phyloP scores from a whole-genome alignment of 2,888 invertebrate species.

The Perizoma flavofasciatum region DNA sequence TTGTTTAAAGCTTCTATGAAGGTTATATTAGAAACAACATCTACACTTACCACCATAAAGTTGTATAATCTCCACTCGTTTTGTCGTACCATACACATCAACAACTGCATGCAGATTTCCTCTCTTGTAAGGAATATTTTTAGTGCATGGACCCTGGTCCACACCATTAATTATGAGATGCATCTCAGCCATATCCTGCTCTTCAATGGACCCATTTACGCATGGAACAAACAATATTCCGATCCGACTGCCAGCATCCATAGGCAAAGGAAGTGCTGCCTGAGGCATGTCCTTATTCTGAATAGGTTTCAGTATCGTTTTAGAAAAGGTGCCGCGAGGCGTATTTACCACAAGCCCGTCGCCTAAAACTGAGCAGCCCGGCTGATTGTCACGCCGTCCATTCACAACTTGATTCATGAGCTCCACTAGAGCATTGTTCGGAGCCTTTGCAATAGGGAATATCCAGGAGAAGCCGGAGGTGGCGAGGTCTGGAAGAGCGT shows the following conservation, averaged over 20 bases:
- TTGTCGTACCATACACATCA: conserved; percentile 98
- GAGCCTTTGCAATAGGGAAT: conserved; percentile 94
- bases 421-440: conserved; percentile 85
- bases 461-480: conserved; percentile 96
- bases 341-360: conserved; percentile 72
- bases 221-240: conserved; percentile 95
- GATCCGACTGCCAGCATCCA: conserved; percentile 95
- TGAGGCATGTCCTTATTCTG: conserved; percentile 72
- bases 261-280: conserved; percentile 92
- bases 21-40: conserved; percentile 9
- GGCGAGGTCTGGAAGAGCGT: conserved; percentile 95
- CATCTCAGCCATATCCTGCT: conserved; percentile 92
- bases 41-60: conserved; percentile 91
- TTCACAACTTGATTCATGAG: conserved; percentile 71
- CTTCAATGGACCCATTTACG: conserved; percentile 80
- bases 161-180: conserved; percentile 98
- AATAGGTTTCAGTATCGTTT: conserved; percentile 88
- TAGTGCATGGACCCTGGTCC: conserved; percentile 95
- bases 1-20: too few relatives aligned
- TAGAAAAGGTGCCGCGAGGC: conserved; percentile 74
- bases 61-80: conserved; percentile 96
- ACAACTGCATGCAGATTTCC: conserved; percentile 96
- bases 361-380: conserved; percentile 71
- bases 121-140: conserved; percentile 92
- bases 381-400: conserved; percentile 65